Conservation (phyloP, 2,797 vertebrate genomes). For the Mallotus villosus region DNA sequence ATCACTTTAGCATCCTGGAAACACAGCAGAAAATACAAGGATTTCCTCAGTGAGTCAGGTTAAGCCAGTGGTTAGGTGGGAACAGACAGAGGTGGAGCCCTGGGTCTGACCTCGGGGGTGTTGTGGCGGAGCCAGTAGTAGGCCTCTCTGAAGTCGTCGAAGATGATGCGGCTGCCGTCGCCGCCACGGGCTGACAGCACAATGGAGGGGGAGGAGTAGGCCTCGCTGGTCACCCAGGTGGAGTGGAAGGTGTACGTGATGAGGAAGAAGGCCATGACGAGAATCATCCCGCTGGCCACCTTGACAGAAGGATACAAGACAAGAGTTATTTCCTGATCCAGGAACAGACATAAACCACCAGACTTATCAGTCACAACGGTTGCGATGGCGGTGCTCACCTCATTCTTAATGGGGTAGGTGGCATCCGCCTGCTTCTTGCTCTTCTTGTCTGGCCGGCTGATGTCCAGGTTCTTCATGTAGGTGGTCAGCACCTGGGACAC, state of each 20-base stretch:
- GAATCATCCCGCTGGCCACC: constrained; percentile 99
- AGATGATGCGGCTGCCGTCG: constrained; percentile 97
- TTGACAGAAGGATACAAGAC: constrained; percentile 40
- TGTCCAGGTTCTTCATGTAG: constrained; percentile 98
- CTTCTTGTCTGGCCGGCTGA: constrained; percentile 94
- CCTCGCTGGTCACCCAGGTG: constrained; percentile 98
- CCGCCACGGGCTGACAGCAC: constrained; percentile 94
- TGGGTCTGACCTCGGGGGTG: constrained; percentile 88
- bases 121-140: constrained; percentile 99
- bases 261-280: constrained; percentile 98
- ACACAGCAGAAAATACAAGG: not conserved
- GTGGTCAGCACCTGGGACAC: constrained; percentile 97
- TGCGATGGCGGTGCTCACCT: constrained; percentile 72
- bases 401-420: constrained; percentile 97
- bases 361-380: not conserved
- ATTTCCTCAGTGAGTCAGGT: no score
- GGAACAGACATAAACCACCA: not conserved
- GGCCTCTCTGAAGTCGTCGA: constrained; percentile 97
- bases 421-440: constrained; percentile 94
- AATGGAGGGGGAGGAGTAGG: constrained; percentile 97
- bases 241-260: constrained; percentile 99
- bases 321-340: not conserved
- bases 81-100: not conserved
- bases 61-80: no score
- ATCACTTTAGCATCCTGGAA: constrained; percentile 96